These are phyloP conservation scores for Marisa cornuarietis DNA, from an alignment of 1,140 invertebrate genomes.

Conservation along the genomic window DNA sequence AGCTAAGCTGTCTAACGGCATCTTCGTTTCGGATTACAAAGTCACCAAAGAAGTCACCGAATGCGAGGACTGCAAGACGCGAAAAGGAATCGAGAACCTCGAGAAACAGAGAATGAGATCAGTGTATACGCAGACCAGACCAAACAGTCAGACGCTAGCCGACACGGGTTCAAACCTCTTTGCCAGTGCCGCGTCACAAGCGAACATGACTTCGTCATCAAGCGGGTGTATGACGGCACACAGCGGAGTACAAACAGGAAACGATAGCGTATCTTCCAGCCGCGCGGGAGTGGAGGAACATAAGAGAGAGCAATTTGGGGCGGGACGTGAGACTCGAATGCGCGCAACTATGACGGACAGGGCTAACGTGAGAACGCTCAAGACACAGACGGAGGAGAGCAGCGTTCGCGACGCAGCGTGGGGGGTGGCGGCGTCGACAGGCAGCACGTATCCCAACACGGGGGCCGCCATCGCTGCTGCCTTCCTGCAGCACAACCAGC, in stretches of 20 bases:
- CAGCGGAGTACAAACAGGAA: neutral
- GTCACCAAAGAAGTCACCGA: slow-evolving; percentile 7
- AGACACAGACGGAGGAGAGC: slow-evolving; percentile 32
- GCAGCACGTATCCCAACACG: neutral
- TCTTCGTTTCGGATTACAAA: slow-evolving; percentile 3
- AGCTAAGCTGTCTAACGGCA: neutral
- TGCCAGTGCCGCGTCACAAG: neutral
- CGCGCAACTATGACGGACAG: slow-evolving; percentile 37
- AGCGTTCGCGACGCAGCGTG: neutral
- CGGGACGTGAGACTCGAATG: slow-evolving; percentile 19
- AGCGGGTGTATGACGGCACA: neutral
- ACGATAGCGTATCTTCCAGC: neutral
- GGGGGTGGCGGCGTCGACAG: neutral
- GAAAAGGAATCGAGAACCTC: slow-evolving; percentile 1
- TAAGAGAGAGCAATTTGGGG: neutral
- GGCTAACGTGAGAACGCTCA: slow-evolving; percentile 23
- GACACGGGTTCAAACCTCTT: neutral
- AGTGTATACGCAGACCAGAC: slow-evolving; percentile 6
- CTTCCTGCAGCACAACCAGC: slow-evolving; percentile 5
- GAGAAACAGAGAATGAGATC: neutral
- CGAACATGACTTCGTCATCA: neutral
- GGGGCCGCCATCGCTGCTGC: neutral
- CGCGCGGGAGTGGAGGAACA: neutral
- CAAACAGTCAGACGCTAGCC: neutral
- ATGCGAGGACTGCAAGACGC: neutral